Percentiles rank a stretch among this genome's conserved stretches.
Evolutionary conservation across 37 sponge, comb jelly and placozoan species (phyloP).

Genomic region (Agelas oroides): DNA sequence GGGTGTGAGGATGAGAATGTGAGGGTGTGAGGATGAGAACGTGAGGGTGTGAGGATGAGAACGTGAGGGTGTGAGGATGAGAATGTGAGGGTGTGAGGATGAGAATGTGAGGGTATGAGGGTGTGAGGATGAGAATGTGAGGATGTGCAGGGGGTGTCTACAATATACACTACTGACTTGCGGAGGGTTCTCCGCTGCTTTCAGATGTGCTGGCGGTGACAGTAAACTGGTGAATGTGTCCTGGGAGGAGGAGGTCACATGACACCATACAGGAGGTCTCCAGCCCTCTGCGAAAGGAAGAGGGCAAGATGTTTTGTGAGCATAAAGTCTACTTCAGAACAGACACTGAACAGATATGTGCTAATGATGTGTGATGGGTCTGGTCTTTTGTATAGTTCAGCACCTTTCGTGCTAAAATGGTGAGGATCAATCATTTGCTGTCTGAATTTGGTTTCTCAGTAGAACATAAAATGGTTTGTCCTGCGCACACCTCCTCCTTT

Average conservation of each 20-base stretch:
- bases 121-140: too few species aligned
- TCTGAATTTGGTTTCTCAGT: too few species aligned
- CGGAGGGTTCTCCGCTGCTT: slow-evolving; percentile 31
- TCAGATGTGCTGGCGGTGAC: slow-evolving; percentile 23
- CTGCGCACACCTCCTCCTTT: neutral
- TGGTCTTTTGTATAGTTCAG: too few species aligned
- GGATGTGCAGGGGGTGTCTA: neutral
- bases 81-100: neutral
- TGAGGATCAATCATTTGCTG: too few species aligned
- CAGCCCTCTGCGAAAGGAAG: slow-evolving; percentile 4
- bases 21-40: neutral
- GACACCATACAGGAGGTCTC: neutral
- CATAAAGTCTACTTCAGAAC: too few species aligned
- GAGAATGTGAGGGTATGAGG: neutral
- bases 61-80: neutral
- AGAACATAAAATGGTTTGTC: neutral
- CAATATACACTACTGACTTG: neutral
- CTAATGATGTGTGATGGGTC: too few species aligned
- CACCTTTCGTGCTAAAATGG: too few species aligned
- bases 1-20: neutral
- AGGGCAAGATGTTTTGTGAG: neutral
- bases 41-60: neutral
- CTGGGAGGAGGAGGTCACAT: slow-evolving; percentile 4
- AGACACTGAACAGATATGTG: too few species aligned
- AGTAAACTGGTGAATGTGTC: slow-evolving; percentile 58